Evolutionary conservation across 1,140 invertebrate genomes (phyloP).

Genomic region (Papilio dardanus): DNA sequence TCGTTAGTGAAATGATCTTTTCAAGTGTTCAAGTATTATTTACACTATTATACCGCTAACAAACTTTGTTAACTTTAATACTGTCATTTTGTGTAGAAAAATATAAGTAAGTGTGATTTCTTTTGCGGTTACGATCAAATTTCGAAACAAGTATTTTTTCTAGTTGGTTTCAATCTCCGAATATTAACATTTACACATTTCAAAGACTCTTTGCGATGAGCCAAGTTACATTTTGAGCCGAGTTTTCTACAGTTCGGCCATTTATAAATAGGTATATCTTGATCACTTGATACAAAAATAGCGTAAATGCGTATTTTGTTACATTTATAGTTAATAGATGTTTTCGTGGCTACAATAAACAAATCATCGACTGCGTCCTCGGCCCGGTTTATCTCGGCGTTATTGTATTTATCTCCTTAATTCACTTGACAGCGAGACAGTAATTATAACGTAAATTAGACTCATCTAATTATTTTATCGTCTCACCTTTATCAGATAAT

Average conservation of each 20-base stretch:
- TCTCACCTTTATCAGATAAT: constrained; percentile 2
- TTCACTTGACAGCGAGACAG: constrained; percentile 24
- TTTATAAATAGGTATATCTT: not conserved
- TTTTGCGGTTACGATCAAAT: not conserved
- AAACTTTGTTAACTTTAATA: constrained; percentile 1
- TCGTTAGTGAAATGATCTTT: constrained; percentile 3
- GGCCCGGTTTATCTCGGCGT: constrained; percentile 52
- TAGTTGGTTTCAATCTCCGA: not conserved
- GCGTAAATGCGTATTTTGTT: not conserved
- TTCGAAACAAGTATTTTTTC: not conserved
- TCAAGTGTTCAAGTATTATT: not conserved
- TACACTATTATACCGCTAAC: not conserved
- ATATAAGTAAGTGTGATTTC: not conserved
- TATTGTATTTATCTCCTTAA: constrained; percentile 37
- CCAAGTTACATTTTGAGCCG: too few species aligned
- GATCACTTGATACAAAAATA: not conserved
- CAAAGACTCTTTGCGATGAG: too few species aligned
- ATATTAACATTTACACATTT: too few species aligned
- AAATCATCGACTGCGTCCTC: constrained; percentile 47
- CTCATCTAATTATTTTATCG: not conserved
- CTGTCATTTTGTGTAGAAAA: not conserved
- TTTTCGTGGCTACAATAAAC: constrained; percentile 14
- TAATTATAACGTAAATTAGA: constrained; percentile 11
- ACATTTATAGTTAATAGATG: constrained; percentile 9
- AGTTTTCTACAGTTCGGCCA: not conserved